Conservation (phyloP, 2,113 vertebrate species). For the Camelus dromedarius region DNA sequence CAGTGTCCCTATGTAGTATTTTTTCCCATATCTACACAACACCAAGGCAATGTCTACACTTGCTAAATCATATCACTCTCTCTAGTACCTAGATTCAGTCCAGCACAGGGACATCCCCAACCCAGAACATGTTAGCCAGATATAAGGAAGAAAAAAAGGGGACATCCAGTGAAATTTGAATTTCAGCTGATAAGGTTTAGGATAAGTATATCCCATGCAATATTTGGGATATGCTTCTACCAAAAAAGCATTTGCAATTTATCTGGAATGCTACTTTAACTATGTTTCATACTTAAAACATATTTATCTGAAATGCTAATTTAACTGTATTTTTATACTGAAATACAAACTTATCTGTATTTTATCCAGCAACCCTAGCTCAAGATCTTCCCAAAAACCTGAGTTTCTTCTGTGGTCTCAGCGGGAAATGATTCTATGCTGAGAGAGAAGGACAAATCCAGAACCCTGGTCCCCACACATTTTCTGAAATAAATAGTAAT, state of each 20-base stretch:
- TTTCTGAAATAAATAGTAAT: slow-evolving; percentile 29
- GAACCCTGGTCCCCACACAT: neutral
- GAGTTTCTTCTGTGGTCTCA: neutral
- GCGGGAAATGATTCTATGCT: neutral
- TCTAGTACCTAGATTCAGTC: neutral
- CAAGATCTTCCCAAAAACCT: neutral
- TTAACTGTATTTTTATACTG: neutral
- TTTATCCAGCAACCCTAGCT: neutral
- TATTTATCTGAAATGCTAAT: neutral
- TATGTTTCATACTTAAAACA: neutral
- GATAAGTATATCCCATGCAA: neutral
- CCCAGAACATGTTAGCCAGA: neutral
- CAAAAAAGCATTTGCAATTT: neutral
- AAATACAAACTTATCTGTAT: neutral
- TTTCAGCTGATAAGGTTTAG: neutral
- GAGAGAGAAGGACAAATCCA: neutral
- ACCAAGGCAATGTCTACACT: neutral
- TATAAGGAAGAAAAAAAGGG: accelerated
- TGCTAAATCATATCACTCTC: neutral
- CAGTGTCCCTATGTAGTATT: neutral
- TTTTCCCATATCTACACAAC: neutral
- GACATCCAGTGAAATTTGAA: neutral
- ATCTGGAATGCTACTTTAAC: neutral
- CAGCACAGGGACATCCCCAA: neutral
- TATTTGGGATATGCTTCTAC: neutral